These are phyloP conservation scores for Tachystola acroxantha DNA, from an alignment of 2,888 invertebrate species.

Conservation along the genomic window DNA sequence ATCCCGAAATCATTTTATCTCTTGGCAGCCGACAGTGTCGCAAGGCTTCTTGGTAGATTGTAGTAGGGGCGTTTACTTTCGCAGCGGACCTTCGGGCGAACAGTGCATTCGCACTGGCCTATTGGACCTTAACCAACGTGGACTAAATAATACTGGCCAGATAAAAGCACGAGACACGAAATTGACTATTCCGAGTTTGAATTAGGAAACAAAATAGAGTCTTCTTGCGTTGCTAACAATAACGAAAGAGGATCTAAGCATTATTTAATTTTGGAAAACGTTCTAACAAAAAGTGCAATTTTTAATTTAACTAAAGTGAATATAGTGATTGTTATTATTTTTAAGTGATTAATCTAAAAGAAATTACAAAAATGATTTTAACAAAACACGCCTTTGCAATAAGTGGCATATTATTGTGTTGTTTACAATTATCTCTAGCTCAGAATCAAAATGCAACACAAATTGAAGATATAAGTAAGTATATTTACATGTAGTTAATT, in stretches of 20 bases:
- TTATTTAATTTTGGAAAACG: neutral
- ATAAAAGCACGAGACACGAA: too few species aligned
- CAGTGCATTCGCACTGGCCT: slow-evolving; percentile 1
- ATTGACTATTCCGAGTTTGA: too few species aligned
- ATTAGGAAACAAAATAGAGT: too few species aligned
- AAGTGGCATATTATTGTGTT: slow-evolving; percentile 42
- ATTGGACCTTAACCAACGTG: slow-evolving; percentile 1
- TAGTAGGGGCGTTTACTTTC: slow-evolving; percentile 53
- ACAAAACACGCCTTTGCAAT: slow-evolving; percentile 29
- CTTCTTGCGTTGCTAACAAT: too few species aligned
- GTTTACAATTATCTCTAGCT: slow-evolving; percentile 32
- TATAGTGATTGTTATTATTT: neutral
- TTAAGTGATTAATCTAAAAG: neutral
- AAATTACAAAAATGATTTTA: slow-evolving; percentile 31
- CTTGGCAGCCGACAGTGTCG: slow-evolving; percentile 28
- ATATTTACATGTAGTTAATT: too few species aligned
- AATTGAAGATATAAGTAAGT: slow-evolving; percentile 48
- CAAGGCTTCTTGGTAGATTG: slow-evolving; percentile 24
- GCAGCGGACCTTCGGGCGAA: slow-evolving; percentile 34
- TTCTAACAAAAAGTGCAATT: too few species aligned
- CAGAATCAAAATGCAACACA: slow-evolving; percentile 38
- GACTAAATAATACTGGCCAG: neutral
- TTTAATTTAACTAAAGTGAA: neutral
- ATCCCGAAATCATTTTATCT: neutral
- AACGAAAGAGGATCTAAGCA: too few species aligned